phyloP scores from a whole-genome alignment of 2,113 vertebrate genomes.

The Alosa alosa region DNA sequence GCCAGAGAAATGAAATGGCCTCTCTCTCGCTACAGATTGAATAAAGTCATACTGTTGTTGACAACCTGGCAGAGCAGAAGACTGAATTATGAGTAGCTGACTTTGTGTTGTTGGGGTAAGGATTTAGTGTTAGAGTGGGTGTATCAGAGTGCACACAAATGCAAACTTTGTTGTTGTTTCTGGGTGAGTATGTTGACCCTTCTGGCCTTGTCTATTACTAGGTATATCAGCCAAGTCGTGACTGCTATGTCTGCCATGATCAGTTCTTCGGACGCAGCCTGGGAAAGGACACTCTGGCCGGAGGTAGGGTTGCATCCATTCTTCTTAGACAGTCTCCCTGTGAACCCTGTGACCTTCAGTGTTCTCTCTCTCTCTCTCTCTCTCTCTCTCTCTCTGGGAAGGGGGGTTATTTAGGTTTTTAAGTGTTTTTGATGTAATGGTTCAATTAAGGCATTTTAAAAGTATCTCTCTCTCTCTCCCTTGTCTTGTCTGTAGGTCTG shows the following conservation, averaged over 20 bases:
- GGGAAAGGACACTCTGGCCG: conserved; percentile 88
- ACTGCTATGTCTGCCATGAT: conserved; percentile 84
- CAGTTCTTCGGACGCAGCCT: conserved; percentile 90
- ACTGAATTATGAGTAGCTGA: neutral
- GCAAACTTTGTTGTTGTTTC: neutral
- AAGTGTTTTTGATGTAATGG: too few species aligned
- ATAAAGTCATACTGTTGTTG: neutral
- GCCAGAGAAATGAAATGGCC: neutral
- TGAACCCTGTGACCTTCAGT: too few species aligned
- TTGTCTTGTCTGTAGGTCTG: conserved; percentile 72
- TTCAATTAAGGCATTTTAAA: too few species aligned
- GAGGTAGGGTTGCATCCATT: conserved; percentile 67
- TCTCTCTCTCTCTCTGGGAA: too few species aligned
- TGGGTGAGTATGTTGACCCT: neutral
- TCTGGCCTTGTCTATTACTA: conserved; percentile 45
- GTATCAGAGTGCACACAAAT: neutral
- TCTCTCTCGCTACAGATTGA: neutral
- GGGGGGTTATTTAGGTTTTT: too few species aligned
- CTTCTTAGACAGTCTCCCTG: neutral
- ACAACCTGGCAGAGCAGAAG: neutral
- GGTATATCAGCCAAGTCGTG: conserved; percentile 86
- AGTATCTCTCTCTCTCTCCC: neutral
- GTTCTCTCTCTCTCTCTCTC: too few species aligned
- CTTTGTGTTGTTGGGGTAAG: neutral
- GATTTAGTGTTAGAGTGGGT: neutral